A percentile compares a stretch with the other conserved stretches of the same genome.
These are phyloP conservation scores for Neuroscelio doddi DNA, from an alignment of 2,888 invertebrate species.

Conservation along the genomic window DNA sequence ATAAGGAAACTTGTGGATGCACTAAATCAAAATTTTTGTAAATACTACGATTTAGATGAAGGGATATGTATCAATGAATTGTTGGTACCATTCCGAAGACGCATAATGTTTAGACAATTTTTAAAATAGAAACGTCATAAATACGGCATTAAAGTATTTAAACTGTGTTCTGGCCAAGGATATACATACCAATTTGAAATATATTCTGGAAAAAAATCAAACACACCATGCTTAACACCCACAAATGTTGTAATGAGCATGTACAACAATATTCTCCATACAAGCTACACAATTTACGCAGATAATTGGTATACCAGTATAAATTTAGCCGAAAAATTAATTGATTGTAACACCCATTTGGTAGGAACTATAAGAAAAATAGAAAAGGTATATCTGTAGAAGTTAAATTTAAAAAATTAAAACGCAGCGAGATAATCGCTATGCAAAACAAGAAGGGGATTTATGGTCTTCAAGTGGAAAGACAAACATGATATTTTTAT, in stretches of 20 bases:
- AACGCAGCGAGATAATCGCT: conserved; percentile 48
- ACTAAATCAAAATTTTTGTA: conserved; percentile 51
- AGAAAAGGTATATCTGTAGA: conserved; percentile 33
- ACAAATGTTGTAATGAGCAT: conserved; percentile 55
- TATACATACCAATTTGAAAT: conserved; percentile 56
- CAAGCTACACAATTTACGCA: conserved; percentile 49
- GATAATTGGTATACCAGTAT: conserved; percentile 59
- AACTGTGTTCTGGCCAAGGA: conserved; percentile 41
- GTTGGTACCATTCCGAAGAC: conserved; percentile 53
- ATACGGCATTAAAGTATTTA: conserved; percentile 59
- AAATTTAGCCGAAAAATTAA: conserved; percentile 46
- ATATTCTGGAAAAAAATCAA: conserved; percentile 55
- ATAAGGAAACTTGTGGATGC: conserved; percentile 47
- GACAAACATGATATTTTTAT: too few species aligned
- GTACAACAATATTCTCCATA: conserved; percentile 50
- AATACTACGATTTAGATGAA: conserved; percentile 48
- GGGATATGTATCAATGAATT: conserved; percentile 56
- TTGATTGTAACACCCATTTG: conserved; percentile 52
- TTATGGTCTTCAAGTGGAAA: conserved; percentile 1
- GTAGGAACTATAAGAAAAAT: conserved; percentile 49
- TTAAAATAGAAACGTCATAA: conserved; percentile 54
- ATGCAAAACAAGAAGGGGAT: conserved; percentile 26
- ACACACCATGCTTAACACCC: conserved; percentile 50
- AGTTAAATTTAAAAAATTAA: conserved; percentile 32
- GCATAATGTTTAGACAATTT: conserved; percentile 53